Percentiles rank a stretch among this genome's conserved stretches.
These are phyloP conservation scores for Microchrysa polita DNA, from an alignment of 2,888 invertebrate species.

Conservation along the genomic window DNA sequence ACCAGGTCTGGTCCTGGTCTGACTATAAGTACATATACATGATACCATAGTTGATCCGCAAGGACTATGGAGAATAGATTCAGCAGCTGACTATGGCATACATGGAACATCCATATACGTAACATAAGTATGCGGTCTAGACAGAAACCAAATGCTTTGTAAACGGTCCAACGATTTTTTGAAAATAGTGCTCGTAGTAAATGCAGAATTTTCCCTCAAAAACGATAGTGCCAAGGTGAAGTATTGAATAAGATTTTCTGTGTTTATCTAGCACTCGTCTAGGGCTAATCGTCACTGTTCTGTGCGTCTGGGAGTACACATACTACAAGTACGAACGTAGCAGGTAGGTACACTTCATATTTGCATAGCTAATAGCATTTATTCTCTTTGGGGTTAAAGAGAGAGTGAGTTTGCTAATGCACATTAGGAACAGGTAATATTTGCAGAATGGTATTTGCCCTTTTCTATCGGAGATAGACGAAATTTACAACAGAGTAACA, in stretches of 20 bases:
- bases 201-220: not conserved
- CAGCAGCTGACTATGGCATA: too few species aligned
- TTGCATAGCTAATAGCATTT: not conserved
- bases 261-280: not conserved
- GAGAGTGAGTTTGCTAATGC: not conserved
- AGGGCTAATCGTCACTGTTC: not conserved
- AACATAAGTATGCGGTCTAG: not conserved
- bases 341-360: not conserved
- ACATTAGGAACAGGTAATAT: not conserved
- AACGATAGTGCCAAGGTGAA: not conserved
- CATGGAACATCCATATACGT: too few species aligned
- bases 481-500: not conserved
- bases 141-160: not conserved
- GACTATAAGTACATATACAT: too few species aligned
- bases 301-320: too few species aligned
- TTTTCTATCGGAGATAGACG: too few species aligned
- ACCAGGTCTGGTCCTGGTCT: too few species aligned
- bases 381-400: not conserved
- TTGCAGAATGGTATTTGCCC: not conserved
- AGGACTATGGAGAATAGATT: too few species aligned
- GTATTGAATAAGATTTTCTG: not conserved
- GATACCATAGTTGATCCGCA: too few species aligned
- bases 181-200: not conserved
- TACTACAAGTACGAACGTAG: too few species aligned
- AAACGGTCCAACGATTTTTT: not conserved